Evolutionary conservation across 37 sponge, comb jelly and placozoan genomes (phyloP).

Genomic region (Trichoplax adhaerens): DNA sequence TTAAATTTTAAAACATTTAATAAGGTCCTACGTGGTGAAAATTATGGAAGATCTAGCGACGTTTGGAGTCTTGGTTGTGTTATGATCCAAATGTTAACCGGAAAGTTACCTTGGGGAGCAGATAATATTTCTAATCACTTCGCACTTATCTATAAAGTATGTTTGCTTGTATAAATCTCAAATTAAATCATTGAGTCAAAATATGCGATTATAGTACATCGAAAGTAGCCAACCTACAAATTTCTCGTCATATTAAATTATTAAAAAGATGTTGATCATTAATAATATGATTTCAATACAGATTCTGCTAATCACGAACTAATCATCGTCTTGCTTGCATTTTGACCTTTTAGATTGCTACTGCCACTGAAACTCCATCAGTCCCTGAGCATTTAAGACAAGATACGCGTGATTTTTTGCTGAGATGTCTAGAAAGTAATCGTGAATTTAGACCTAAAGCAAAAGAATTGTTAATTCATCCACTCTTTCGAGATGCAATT

Average conservation of each 20-base stretch:
- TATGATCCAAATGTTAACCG: slow-evolving; percentile 60
- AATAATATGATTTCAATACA: neutral
- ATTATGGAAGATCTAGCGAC: slow-evolving; percentile 68
- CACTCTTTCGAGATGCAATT: slow-evolving; percentile 17
- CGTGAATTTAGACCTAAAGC: slow-evolving; percentile 43
- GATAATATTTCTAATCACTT: slow-evolving; percentile 46
- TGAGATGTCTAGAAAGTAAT: slow-evolving; percentile 49
- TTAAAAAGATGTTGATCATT: neutral
- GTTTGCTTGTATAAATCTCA: neutral
- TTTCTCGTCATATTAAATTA: neutral
- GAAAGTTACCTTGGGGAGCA: slow-evolving; percentile 62
- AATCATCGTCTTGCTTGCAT: neutral
- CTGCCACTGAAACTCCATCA: slow-evolving; percentile 38
- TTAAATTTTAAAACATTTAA: too few relatives aligned
- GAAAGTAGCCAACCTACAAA: too few relatives aligned
- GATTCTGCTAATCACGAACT: neutral
- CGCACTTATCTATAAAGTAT: slow-evolving; percentile 52
- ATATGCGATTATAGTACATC: too few relatives aligned
- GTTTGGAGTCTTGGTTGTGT: slow-evolving; percentile 75
- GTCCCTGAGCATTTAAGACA: slow-evolving; percentile 33
- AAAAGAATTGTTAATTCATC: slow-evolving; percentile 52
- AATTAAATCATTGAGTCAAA: too few relatives aligned
- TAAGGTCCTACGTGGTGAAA: slow-evolving; percentile 29
- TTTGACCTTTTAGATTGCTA: slow-evolving; percentile 37
- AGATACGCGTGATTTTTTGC: slow-evolving; percentile 42